Base-by-base conservation (phyloP, 1,140 invertebrate genomes). In the Drosophila lacertosa region DNA sequence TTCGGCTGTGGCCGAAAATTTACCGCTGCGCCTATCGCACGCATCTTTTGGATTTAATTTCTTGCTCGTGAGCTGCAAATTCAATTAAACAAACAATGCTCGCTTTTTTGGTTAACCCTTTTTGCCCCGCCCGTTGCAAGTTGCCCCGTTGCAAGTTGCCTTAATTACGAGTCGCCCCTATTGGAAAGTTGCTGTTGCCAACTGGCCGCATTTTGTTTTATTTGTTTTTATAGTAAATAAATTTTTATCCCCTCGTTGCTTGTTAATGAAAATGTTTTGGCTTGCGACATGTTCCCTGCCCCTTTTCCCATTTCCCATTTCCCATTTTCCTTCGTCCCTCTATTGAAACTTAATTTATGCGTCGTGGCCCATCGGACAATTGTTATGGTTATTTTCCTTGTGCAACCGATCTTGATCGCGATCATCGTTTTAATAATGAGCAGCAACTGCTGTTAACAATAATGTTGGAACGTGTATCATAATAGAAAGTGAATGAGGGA, bases 181-280 rank as follows among this genome's bases (percentile, higher is more conserved):
- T 84, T 35, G 35, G 62, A 65, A 65, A 66, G 63, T 53, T 45
- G 63, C 45, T 45, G 65, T 53, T 40, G 40, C 70, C 79, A 83
- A 83, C 74, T 83, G 78, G 32, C 0, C 24, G 11, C 13, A 51
- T 26, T 60, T n/a, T n/a, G n/a, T n/a, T n/a, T n/a, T n/a, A n/a
- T n/a, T 29, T 26, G 5, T 26, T 26, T 26, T 44, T 44, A 29
- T 51, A 24, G 2, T 55, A 24, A 62, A 51, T 64, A 35, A 29
- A n/a, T 37, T 37, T 29, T 18, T n/a, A n/a, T n/a, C n/a, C 29
- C 26, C 40, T 29, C 20, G 55, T 39, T 45, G 29, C 26, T 64
- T 64, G 58, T 80, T 86, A 88, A 88, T 88, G 74, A 81, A 86
- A 77, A 74, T 62, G 82, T 88, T 64, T 66, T 54, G 64, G 42